Evolutionary conservation across 2,888 invertebrate species (phyloP), one percentile per base, ranked within the genome.

Genomic region (Argyresthia goedartella): DNA sequence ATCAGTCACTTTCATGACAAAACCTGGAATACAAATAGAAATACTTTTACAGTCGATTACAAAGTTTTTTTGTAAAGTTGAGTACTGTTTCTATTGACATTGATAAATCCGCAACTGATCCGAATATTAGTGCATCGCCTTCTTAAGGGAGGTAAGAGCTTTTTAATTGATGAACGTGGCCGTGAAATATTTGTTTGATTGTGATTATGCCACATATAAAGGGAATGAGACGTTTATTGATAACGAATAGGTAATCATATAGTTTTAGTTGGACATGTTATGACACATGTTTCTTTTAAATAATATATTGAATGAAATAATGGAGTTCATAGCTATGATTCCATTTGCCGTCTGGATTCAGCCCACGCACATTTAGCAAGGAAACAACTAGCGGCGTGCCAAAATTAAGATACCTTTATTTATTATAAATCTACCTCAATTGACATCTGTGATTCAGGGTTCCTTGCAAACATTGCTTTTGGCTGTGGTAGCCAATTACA

Each of bases 1-100:
- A 85, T 85, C 84, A 78, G 73, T 86, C 85, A 86, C 82, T 66
- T 67, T 64, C 73, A 81, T 84, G 85, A 84, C 85, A 85, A 77
- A 82, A 63, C 68, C 82, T 84, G 76, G 75, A 80, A 78, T 70
- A 78, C 75, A 79, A 81, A 81, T 73, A 78, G 73, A 81, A 81
- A 80, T 78, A 78, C 69, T 75, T 78, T 82, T 86, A 84, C 76
- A 85, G 85, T 65, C 59, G 82, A 67, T 86, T 86, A 77, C 81
- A 82, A 81, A 69, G 72, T 74, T 73, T 71, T 53, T 47, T 44
- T 47, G 49, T 55, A 55, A 52, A 57, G 25, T 25, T 25, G 3
- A 54, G 56, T 55, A 52, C 54, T 53, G 41, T 52, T 39, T 49
- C 35, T 9, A 49, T n/a, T 16, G 35, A 42, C 15, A 44, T 43